Evolutionary conservation across 2,888 invertebrate species (phyloP).

Genomic region (Octodonta nipae): DNA sequence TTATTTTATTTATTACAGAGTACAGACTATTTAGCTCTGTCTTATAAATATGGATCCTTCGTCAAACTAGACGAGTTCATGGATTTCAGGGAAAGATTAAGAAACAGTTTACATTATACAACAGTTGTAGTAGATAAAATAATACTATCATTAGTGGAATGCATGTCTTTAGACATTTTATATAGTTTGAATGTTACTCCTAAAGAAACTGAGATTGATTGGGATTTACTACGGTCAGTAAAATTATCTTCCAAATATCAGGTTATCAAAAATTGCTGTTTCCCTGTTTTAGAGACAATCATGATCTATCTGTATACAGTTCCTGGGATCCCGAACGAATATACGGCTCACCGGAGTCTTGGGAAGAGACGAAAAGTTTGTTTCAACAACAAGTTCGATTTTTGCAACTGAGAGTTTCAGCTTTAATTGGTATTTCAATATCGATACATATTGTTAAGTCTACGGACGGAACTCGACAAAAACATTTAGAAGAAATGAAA

Average conservation of each 20-base stretch:
- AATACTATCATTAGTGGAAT: conserved; percentile 51
- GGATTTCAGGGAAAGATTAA: conserved; percentile 66
- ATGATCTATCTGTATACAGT: conserved; percentile 58
- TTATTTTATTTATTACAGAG: conserved; percentile 45
- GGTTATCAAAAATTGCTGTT: neutral
- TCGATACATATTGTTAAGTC: conserved; percentile 27
- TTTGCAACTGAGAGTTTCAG: conserved; percentile 25
- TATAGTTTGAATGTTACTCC: conserved; percentile 46
- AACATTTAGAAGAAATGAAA: conserved; percentile 22
- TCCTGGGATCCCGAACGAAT: conserved; percentile 51
- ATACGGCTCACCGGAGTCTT: conserved; percentile 28
- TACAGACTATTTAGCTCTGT: conserved; percentile 78
- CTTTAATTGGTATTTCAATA: conserved; percentile 22
- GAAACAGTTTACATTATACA: conserved; percentile 68
- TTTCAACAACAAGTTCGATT: conserved; percentile 28
- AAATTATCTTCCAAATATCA: conserved; percentile 1
- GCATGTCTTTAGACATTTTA: conserved; percentile 40
- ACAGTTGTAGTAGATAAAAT: conserved; percentile 52
- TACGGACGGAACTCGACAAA: conserved; percentile 22
- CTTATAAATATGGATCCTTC: conserved; percentile 90
- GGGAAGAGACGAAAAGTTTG: conserved; percentile 27
- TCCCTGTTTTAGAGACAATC: conserved; percentile 48
- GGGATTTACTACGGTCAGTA: conserved; percentile 39
- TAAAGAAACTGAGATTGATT: conserved; percentile 45
- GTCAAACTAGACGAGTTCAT: conserved; percentile 82